phyloP scores from a whole-genome alignment of 2,797 vertebrate genomes.

The Arctocebus calabarensis region DNA sequence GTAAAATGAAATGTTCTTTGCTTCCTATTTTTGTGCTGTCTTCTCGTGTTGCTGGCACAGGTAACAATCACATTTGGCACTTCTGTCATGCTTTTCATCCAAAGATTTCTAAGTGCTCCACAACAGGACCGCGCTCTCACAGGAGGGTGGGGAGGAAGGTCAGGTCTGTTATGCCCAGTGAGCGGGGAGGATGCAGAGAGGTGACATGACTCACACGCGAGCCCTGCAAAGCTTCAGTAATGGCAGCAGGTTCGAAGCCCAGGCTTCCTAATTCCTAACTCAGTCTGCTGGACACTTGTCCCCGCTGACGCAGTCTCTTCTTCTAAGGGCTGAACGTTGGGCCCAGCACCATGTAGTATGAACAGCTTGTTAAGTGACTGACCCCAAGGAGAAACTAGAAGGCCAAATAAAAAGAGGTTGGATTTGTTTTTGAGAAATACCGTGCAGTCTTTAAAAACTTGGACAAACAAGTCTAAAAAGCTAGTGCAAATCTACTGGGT shows the following conservation, averaged over 20 bases:
- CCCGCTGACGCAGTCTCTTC: not conserved
- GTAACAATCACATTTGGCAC: constrained; percentile 73
- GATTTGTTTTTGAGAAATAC: constrained; percentile 55
- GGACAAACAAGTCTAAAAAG: constrained; percentile 52
- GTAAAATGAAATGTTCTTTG: constrained; percentile 74
- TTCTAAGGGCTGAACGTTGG: not conserved
- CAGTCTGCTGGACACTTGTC: constrained; percentile 28
- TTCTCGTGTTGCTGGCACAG: constrained; percentile 74
- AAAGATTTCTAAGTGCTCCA: constrained; percentile 78
- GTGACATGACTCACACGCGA: not conserved
- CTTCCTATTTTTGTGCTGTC: constrained; percentile 82
- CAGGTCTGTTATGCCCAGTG: constrained; percentile 64
- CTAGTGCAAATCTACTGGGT: constrained; percentile 39
- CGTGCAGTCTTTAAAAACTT: not conserved
- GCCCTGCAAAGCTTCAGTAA: not conserved
- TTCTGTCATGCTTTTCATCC: constrained; percentile 74
- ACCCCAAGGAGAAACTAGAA: constrained; percentile 53
- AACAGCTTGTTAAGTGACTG: constrained; percentile 58
- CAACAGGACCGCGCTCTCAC: constrained; percentile 66
- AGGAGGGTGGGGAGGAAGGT: constrained; percentile 63
- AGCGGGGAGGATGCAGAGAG: constrained; percentile 46
- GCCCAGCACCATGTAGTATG: not conserved
- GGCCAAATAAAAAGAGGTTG: constrained; percentile 13
- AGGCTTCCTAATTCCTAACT: not conserved
- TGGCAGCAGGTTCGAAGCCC: constrained; percentile 5